Conservation (phyloP, 2,888 invertebrate genomes). For the Anorthoa munda region DNA sequence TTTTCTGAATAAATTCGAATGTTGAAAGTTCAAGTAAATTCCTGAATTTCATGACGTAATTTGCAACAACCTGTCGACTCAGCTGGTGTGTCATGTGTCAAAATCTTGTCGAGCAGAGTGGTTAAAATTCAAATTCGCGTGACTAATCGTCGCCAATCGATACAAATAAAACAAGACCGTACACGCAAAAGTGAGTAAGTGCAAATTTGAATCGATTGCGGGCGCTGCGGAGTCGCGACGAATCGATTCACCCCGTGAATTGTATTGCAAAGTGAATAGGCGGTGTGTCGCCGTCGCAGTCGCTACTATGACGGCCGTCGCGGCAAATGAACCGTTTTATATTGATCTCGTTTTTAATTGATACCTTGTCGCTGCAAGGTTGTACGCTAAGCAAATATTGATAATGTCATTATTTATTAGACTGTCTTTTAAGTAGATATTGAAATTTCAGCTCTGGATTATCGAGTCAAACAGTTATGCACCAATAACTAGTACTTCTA, state of each 20-base stretch:
- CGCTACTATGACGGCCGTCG: conserved; percentile 74
- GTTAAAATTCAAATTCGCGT: conserved; percentile 75
- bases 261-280: conserved; percentile 84
- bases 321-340: conserved; percentile 80
- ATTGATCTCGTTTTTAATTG: conserved; percentile 85
- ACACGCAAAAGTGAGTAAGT: conserved; percentile 79
- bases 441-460: background rate
- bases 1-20: too few species aligned
- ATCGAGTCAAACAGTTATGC: background rate
- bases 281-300: conserved; percentile 54
- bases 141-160: conserved; percentile 71
- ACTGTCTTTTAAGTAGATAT: conserved; percentile 33
- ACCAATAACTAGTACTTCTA: background rate
- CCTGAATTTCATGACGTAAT: too few species aligned
- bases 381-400: conserved; percentile 56
- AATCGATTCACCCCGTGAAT: conserved; percentile 86
- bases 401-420: conserved; percentile 55
- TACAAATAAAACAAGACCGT: conserved; percentile 79
- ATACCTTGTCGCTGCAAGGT: conserved; percentile 73
- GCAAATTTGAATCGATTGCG: conserved; percentile 81
- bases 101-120: too few species aligned
- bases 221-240: conserved; percentile 77
- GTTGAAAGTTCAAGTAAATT: too few species aligned
- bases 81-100: too few species aligned
- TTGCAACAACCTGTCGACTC: too few species aligned